phyloP scores from a whole-genome alignment of 1,140 invertebrate genomes.

The Ruditapes philippinarum region DNA sequence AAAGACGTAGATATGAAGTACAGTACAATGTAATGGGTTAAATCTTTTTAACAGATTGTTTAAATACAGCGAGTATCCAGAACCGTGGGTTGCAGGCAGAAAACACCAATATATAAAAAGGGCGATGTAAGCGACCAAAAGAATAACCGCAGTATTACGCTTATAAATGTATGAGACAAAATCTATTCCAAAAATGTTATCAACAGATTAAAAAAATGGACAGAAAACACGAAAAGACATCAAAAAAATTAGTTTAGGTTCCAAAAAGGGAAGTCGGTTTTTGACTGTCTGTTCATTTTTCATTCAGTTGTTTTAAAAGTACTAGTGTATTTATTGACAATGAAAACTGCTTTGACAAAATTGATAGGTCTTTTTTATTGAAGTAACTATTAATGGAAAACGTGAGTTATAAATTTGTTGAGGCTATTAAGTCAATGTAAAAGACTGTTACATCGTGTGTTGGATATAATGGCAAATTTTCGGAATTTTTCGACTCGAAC shows the following conservation, averaged over 20 bases:
- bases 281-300: background rate
- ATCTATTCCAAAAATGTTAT: background rate
- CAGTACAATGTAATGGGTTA: too few relatives aligned
- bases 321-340: background rate
- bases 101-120: conserved; percentile 8
- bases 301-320: conserved; percentile 2
- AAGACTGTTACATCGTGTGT: too few relatives aligned
- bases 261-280: background rate
- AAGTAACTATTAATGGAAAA: too few relatives aligned
- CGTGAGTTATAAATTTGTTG: too few relatives aligned
- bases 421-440: too few relatives aligned
- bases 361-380: too few relatives aligned
- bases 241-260: background rate
- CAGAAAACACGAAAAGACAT: background rate
- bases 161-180: background rate
- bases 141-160: background rate
- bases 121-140: background rate
- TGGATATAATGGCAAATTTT: too few relatives aligned
- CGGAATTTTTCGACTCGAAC: too few relatives aligned
- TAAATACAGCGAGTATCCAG: background rate
- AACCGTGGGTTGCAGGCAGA: background rate
- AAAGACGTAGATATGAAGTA: too few relatives aligned
- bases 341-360: too few relatives aligned
- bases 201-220: background rate
- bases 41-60: too few relatives aligned